phyloP scores from a whole-genome alignment of 2,888 invertebrate species.

The Peribatodes rhomboidaria region DNA sequence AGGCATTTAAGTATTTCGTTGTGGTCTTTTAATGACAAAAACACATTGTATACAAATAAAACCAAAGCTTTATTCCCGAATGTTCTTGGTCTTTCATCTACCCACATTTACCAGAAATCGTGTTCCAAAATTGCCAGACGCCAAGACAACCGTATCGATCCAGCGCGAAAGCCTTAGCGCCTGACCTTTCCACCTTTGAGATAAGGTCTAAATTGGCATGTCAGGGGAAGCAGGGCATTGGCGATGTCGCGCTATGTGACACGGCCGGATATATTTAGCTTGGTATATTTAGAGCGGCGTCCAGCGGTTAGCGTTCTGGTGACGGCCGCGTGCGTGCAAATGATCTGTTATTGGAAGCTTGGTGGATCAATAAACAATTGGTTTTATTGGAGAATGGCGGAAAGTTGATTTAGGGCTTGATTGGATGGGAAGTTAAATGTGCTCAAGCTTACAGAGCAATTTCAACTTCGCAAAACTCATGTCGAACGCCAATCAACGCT shows the following conservation, averaged over 20 bases:
- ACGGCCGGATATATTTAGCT: conserved; percentile 75
- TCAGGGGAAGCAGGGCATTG: conserved; percentile 53
- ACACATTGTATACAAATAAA: background rate
- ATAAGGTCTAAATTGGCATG: conserved; percentile 57
- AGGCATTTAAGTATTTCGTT: background rate
- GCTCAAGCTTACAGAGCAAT: background rate
- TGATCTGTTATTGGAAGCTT: conserved; percentile 48
- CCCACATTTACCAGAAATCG: conserved; percentile 18
- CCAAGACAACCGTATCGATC: conserved; percentile 25
- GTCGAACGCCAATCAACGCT: background rate
- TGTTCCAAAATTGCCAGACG: conserved; percentile 23
- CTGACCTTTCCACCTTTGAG: conserved; percentile 38
- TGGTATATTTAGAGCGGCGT: conserved; percentile 69
- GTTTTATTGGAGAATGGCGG: conserved; percentile 28
- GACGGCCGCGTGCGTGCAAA: conserved; percentile 44
- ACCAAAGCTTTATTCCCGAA: background rate
- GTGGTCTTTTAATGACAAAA: background rate
- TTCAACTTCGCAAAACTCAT: background rate
- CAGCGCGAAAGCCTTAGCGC: conserved; percentile 26
- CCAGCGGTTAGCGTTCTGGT: conserved; percentile 44
- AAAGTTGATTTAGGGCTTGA: conserved; percentile 22
- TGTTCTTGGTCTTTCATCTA: background rate
- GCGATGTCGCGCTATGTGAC: conserved; percentile 80
- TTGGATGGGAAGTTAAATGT: conserved; percentile 16
- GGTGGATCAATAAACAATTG: conserved; percentile 47